Conservation (phyloP, 2,113 vertebrate species). For the Thinocorus orbignyianus region DNA sequence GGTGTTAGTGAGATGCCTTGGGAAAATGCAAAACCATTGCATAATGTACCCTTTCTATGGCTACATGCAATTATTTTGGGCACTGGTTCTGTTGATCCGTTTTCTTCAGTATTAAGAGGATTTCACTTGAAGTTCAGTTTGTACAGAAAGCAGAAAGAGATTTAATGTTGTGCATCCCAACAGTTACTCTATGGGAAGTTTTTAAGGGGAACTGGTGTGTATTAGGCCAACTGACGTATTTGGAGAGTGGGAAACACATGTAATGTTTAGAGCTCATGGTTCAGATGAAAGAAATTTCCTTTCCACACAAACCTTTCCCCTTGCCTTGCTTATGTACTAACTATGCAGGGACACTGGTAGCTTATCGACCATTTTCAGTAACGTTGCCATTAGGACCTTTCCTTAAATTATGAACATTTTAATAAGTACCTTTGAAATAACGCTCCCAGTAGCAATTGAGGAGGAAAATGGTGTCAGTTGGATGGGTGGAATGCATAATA, state of each 20-base stretch:
- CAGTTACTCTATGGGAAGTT: not conserved
- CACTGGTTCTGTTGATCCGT: not conserved
- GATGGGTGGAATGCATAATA: not conserved
- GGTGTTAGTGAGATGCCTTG: not conserved
- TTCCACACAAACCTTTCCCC: not conserved
- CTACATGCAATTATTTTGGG: not conserved
- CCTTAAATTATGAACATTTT: not conserved
- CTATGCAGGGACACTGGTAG: not conserved
- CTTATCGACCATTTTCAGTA: not conserved
- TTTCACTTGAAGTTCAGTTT: not conserved
- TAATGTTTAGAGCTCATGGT: accelerated
- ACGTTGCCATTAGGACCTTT: not conserved
- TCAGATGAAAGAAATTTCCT: not conserved
- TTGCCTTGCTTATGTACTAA: not conserved
- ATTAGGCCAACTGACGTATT: not conserved
- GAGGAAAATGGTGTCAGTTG: not conserved
- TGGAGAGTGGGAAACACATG: not conserved
- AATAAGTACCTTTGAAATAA: not conserved
- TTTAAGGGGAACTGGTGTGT: not conserved
- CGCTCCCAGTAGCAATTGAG: not conserved
- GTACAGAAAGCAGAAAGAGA: not conserved
- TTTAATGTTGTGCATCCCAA: accelerated
- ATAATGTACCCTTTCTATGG: not conserved
- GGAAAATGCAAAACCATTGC: not conserved
- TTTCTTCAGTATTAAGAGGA: not conserved